Conservation (phyloP, 2,113 vertebrate species). For the Odontesthes bonariensis region DNA sequence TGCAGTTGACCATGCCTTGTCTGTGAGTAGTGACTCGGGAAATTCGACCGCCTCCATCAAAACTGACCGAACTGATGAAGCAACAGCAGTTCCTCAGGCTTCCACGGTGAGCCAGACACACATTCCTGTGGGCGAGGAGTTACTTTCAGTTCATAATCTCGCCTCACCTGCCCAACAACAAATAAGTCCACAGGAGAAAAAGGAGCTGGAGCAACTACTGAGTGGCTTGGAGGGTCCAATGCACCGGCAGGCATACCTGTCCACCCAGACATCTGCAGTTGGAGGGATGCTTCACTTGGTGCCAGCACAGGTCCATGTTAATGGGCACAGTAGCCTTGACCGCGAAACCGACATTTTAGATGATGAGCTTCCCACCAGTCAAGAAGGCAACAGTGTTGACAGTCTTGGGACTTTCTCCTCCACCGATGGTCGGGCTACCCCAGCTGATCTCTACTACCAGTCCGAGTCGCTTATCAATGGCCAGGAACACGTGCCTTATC, state of each 20-base stretch:
- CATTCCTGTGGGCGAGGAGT: constrained; percentile 49
- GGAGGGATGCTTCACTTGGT: constrained; percentile 87
- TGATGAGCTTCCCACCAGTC: constrained; percentile 91
- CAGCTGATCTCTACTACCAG: constrained; percentile 83
- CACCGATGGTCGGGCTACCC: constrained; percentile 88
- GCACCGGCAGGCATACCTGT: constrained; percentile 83
- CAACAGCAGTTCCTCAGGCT: constrained; percentile 43
- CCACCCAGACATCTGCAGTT: constrained; percentile 58
- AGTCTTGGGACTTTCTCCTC: constrained; percentile 93
- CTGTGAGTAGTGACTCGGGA: constrained; percentile 97
- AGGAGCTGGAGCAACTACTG: constrained; percentile 93
- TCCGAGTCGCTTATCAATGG: constrained; percentile 86
- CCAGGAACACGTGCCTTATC: constrained; percentile 75
- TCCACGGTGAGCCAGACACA: constrained; percentile 75
- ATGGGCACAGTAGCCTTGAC: constrained; percentile 87
- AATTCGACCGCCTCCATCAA: constrained; percentile 98
- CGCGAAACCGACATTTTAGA: constrained; percentile 98
- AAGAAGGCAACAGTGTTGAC: constrained; percentile 93
- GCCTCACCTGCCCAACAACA: constrained; percentile 65
- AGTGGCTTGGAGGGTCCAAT: constrained; percentile 89
- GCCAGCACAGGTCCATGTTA: constrained; percentile 95
- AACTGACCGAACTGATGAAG: constrained; percentile 95
- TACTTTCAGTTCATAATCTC: constrained; percentile 23
- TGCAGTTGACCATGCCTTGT: constrained; percentile 92
- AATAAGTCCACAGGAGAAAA: constrained; percentile 93